Percentiles rank a stretch among this genome's conserved stretches.
Conservation (phyloP, 2,113 vertebrate genomes). For the Cephalopterus ornatus region DNA sequence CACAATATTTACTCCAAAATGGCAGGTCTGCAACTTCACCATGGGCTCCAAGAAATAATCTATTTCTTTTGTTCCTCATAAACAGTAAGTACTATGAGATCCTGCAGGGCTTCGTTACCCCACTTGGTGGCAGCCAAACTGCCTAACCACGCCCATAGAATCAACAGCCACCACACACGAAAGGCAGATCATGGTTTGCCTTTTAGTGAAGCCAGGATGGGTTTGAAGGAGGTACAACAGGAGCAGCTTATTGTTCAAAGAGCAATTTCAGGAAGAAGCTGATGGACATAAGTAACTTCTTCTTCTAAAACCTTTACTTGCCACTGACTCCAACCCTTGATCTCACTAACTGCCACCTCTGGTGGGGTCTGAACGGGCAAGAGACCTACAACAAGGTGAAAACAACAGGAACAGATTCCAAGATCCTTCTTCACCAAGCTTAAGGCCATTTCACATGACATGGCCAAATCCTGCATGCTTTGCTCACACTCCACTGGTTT, state of each 20-base stretch:
- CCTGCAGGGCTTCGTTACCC: background rate
- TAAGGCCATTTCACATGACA: background rate
- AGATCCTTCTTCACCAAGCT: background rate
- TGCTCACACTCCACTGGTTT: background rate
- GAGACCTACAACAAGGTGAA: background rate
- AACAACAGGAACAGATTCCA: background rate
- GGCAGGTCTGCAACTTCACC: background rate
- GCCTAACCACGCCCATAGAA: background rate
- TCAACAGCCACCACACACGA: background rate
- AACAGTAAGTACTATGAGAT: background rate
- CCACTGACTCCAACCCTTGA: too few species aligned
- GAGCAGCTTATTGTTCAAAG: background rate
- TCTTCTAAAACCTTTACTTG: background rate
- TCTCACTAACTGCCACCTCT: background rate
- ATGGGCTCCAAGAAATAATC: background rate
- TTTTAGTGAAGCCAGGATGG: background rate
- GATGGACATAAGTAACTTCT: background rate
- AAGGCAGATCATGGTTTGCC: background rate
- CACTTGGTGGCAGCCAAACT: background rate
- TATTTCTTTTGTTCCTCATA: background rate
- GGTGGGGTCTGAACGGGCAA: background rate
- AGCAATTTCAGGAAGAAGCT: background rate
- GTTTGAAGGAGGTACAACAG: background rate
- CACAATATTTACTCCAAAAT: background rate
- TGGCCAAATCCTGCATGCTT: background rate